These are phyloP conservation scores for Euleptes europaea DNA, from an alignment of 2,113 vertebrate genomes.

Conservation along the genomic window DNA sequence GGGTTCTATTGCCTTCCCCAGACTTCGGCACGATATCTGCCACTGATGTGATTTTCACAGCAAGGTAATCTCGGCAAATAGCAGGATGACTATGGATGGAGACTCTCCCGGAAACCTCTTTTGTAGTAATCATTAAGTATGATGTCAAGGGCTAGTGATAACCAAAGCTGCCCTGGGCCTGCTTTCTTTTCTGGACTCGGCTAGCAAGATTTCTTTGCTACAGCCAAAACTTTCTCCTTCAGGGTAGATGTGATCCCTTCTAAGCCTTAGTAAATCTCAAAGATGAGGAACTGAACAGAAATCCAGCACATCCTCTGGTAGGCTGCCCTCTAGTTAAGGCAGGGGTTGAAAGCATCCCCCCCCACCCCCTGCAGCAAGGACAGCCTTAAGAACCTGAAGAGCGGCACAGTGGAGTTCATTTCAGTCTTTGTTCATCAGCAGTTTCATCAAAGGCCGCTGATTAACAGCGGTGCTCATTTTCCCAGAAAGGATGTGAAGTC, in stretches of 20 bases:
- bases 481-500: too few species aligned
- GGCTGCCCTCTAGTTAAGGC: neutral
- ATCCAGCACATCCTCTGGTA: neutral
- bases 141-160: neutral
- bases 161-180: slow-evolving; percentile 4
- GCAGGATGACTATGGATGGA: neutral
- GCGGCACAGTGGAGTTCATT: neutral
- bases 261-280: slow-evolving; percentile 12
- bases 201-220: neutral
- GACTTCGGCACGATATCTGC: neutral
- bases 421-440: neutral
- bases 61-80: neutral
- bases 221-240: rapidly evolving
- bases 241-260: neutral
- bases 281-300: neutral
- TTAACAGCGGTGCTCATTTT: neutral
- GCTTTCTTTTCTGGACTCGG: neutral
- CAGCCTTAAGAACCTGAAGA: neutral
- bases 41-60: neutral
- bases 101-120: neutral
- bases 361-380: neutral
- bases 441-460: neutral
- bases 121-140: neutral
- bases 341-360: neutral
- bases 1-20: neutral